Evolutionary conservation across 2,797 vertebrate genomes (phyloP).

Genomic region (Fistularia tabacaria): DNA sequence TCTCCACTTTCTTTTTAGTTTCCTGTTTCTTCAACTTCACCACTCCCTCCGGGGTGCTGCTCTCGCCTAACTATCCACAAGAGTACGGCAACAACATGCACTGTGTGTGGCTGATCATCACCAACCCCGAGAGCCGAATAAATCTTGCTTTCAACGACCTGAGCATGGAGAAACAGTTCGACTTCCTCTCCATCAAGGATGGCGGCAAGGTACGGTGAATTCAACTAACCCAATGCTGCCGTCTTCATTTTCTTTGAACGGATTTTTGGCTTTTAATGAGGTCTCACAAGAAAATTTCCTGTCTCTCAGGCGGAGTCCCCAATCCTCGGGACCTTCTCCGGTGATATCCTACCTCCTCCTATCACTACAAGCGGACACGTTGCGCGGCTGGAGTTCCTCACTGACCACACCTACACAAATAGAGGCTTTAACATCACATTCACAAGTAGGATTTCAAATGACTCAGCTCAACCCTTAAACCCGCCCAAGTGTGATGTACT

Average conservation of each 20-base stretch:
- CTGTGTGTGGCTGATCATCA: constrained; percentile 97
- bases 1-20: constrained; percentile 68
- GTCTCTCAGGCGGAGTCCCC: constrained; percentile 83
- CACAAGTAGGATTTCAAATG: constrained; percentile 82
- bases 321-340: constrained; percentile 93
- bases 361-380: constrained; percentile 94
- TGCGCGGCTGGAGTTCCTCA: constrained; percentile 93
- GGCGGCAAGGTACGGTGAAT: constrained; percentile 79
- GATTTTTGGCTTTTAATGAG: neutral
- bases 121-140: constrained; percentile 91
- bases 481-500: no score
- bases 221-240: neutral
- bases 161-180: constrained; percentile 97
- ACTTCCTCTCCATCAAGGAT: constrained; percentile 95
- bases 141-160: constrained; percentile 98
- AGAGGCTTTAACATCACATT: constrained; percentile 98
- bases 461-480: no score
- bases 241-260: neutral
- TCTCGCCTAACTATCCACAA: constrained; percentile 97
- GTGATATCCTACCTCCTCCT: constrained; percentile 88
- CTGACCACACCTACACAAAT: constrained; percentile 95
- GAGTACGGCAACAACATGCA: constrained; percentile 98
- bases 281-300: constrained; percentile 11
- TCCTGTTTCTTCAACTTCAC: constrained; percentile 99
- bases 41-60: constrained; percentile 88